Evolutionary conservation across 2,888 invertebrate genomes (phyloP), one percentile per base, ranked within the genome.

Genomic region (Smittia sp.): DNA sequence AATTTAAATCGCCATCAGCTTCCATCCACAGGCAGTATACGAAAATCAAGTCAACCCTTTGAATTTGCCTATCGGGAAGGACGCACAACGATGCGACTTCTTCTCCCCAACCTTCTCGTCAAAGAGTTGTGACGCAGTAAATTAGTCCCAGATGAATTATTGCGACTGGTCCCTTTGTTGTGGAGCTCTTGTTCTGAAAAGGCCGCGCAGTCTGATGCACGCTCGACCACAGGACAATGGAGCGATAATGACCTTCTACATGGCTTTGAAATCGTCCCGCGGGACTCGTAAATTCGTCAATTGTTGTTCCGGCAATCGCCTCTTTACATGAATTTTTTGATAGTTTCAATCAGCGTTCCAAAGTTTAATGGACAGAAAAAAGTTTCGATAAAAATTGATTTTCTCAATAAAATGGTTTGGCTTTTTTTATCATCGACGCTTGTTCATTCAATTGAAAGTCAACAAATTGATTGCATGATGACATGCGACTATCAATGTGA

Each of bases 401-500:
- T 46, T 46, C 15, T 46, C 46, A 46, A 46, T 46, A 11, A 15
- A 46, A 46, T n/a, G 2, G 15, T n/a, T 18, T 7, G 52, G 52
- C 3, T 20, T 58, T 20, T 58, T 58, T n/a, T 58, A 20, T 58
- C 18, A 18, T 58, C 18, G 3, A 22, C 20, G 11, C 9, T n/a
- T 18, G n/a, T 18, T 9, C 20, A 9, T 18, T 20, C 18, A 20
- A 58, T 58, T 11, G 20, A 58, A 58, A 58, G 22, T 58, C 58
- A 58, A 18, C 58, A 58, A 58, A 58, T 58, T 58, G 58, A 58
- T 58, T 58, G 58, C 58, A 58, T 58, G 58, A 58, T 20, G 58
- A 58, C 58, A 58, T 58, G 58, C 58, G 22, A 58, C 58, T 58
- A 58, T 58, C 20, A 18, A 18, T 46, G 52, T 9, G 32, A 32